Evolutionary conservation across 1,140 invertebrate genomes (phyloP), one percentile per base, ranked within the genome.

Genomic region (Laodelphax striatellus): DNA sequence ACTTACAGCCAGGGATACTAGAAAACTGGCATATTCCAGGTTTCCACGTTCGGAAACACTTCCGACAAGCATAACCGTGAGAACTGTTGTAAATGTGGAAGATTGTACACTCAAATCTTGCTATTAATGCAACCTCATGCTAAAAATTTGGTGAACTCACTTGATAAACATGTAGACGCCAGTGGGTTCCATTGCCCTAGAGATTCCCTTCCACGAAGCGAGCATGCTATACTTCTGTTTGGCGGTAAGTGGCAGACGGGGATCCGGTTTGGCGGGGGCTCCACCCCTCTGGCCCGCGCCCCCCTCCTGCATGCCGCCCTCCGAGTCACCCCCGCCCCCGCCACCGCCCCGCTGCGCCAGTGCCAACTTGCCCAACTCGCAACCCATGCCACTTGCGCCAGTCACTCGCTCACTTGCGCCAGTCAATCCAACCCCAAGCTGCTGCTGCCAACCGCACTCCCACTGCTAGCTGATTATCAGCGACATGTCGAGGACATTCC

Each of bases 81-180:
- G n/a, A n/a, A n/a, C n/a, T n/a, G n/a, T n/a, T n/a, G n/a, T n/a
- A n/a, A n/a, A n/a, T n/a, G n/a, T n/a, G n/a, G n/a, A n/a, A n/a
- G n/a, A n/a, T n/a, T n/a, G n/a, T n/a, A n/a, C 24, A 4, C 24
- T 28, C 2, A 28, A 28, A 28, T 6, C 24, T 6, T 28, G 24
- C 24, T 28, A 28, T 28, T 2, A 28, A 28, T 28, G 24, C 24
- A 28, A 28, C 6, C 24, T 28, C 24, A 28, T 28, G 24, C 24
- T 6, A 50, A 50, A 19, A 8, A 22, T 17, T 50, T 50, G 46
- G 2, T 50, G 65, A 52, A 82, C 87, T 86, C 75, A 92, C 90
- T 88, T 90, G 71, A 92, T 78, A 73, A 94, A 92, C 90, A 94
- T 94, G 73, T 82, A 83, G 64, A 94, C 82, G 16, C 90, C 91